Base-by-base conservation (phyloP, 2,797 vertebrate genomes). In the Lateolabrax maculatus region DNA sequence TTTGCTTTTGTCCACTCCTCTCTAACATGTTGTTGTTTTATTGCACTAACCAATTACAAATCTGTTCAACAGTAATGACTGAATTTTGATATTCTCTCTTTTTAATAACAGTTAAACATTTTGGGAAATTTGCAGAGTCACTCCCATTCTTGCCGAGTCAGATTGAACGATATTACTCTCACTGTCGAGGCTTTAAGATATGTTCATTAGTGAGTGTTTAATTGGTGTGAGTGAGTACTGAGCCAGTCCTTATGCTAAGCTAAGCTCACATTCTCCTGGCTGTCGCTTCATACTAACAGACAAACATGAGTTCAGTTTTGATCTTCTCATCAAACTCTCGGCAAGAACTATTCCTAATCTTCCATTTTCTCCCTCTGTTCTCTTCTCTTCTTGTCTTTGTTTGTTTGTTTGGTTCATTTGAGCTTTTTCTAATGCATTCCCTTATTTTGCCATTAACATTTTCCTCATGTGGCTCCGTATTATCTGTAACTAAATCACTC, bases 281-380 rank as follows among this genome's bases (percentile, higher is more conserved):
- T 55, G 51, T 48, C 23, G 44, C 61, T 43, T 27, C 60, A 13
- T 9, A 44, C 46, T 18, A 63, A 21, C 18, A 1, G 37, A 52
- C 9, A 25, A 46, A 66, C 21, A 63, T 19, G 0, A 46, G 18
- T 2, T 0, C 0, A 10, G 43, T 29, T 25, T 46, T 0, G 16
- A 62, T 44, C 0, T 18, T 44, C 16, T 1, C 4, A 39, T 37
- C n/a, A 18, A 25, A 41, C 23, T n/a, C 44, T 48, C 12, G 1
- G 15, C 31, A 65, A 1, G 1, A 51, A 49, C 0, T 65, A 36
- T 21, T 68, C 25, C 18, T 43, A 31, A n/a, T 44, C 37, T 16
- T 43, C 11, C 37, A 15, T 23, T 2, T 41, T 27, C 49, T 56
- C 1, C 29, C 9, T 25, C 5, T 21, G 3, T 43, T n/a, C 31